Base-by-base conservation (phyloP, 2,797 vertebrate species). In the Darevskia nairensis region DNA sequence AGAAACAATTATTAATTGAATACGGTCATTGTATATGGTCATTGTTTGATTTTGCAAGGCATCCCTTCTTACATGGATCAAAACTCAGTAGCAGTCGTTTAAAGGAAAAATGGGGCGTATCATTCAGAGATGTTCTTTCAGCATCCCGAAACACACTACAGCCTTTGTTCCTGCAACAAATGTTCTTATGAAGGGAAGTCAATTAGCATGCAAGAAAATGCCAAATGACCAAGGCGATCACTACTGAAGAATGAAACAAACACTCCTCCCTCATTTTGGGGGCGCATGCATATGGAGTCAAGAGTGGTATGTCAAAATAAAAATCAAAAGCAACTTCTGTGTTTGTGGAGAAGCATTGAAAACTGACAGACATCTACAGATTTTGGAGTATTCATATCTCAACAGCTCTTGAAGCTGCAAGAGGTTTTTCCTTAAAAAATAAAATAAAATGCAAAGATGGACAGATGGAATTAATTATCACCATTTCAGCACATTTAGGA, bases 401-500 rank as follows among this genome's bases (percentile, higher is more conserved):
- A 75, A 87, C 85, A 84, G 55, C 81, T 84, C 41, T 68, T 84
- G 75, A 75, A 84, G 27, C 35, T 66, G 44, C 32, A 59, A 86
- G 59, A 85, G 41, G 55, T 2, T 25, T 23, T 35, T 64, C 8
- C 8, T 46, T 41, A 32, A n/a, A n/a, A 27, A 27, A 35, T 35
- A 71, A 71, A 29, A 69, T 5, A 11, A 8, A 80, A 84, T 10
- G 59, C 39, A 39, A 78, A 68, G 80, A 90, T 66, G 89, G 86
- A 87, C 89, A 90, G 89, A 90, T 90, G 85, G 88, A 87, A 84
- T 90, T 90, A 87, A 90, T 90, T 90, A 84, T 76, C 32, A 19
- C 59, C 25, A 66, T 55, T 90, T 87, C 55, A 80, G 55, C 55
- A 80, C 69, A 76, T 80, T 90, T 89, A 85, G 85, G 85, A 69